Conservation (phyloP, 2,888 invertebrate genomes). For the Tetropium fuscum region DNA sequence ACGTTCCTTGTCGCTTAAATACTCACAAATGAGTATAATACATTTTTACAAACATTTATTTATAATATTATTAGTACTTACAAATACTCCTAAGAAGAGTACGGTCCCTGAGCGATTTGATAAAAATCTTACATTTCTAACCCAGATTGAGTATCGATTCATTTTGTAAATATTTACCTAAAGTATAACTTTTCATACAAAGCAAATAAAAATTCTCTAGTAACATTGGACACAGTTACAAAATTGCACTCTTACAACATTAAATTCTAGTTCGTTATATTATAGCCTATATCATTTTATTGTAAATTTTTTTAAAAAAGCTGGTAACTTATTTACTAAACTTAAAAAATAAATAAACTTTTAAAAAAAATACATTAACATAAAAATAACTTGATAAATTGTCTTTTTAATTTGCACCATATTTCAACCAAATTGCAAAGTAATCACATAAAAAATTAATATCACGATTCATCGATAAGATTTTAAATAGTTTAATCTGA, state of each 20-base stretch:
- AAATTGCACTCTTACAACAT: slow-evolving; percentile 46
- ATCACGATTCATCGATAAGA: slow-evolving; percentile 35
- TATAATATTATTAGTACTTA: slow-evolving; percentile 40
- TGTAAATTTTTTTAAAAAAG: slow-evolving; percentile 54
- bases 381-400: slow-evolving; percentile 31
- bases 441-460: slow-evolving; percentile 45
- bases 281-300: slow-evolving; percentile 40
- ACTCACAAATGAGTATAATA: slow-evolving; percentile 43
- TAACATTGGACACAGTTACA: slow-evolving; percentile 30
- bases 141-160: slow-evolving; percentile 46
- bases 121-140: slow-evolving; percentile 52
- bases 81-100: slow-evolving; percentile 39
- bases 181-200: slow-evolving; percentile 17
- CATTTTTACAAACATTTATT: slow-evolving; percentile 50
- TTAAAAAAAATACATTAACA: slow-evolving; percentile 38
- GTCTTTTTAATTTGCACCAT: slow-evolving; percentile 29
- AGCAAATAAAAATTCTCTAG: slow-evolving; percentile 20
- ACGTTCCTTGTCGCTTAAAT: slow-evolving; percentile 34
- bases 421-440: slow-evolving; percentile 42
- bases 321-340: slow-evolving; percentile 51
- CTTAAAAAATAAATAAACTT: slow-evolving; percentile 43
- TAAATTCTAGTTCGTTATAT: slow-evolving; percentile 34
- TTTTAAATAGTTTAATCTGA: slow-evolving; percentile 18
- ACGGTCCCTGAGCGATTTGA: slow-evolving; percentile 57
- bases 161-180: slow-evolving; percentile 29